These are phyloP conservation scores for Ceramica pisi DNA, from an alignment of 2,888 invertebrate species.

Conservation along the genomic window DNA sequence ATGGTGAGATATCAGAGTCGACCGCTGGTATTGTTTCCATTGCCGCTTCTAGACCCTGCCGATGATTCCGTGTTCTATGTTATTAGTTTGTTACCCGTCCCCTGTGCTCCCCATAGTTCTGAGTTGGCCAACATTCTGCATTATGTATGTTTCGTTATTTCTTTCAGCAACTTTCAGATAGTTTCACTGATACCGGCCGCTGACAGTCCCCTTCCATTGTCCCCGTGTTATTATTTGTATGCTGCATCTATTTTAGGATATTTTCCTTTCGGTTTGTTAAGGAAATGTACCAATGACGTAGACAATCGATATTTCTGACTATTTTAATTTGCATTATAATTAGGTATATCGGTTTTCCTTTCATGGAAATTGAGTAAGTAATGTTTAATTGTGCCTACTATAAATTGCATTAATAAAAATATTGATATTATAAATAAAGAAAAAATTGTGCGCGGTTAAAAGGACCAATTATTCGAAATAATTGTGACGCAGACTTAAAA, in stretches of 20 bases:
- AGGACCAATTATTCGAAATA: neutral
- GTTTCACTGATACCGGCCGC: conserved; percentile 43
- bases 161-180: conserved; percentile 52
- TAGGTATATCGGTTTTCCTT: neutral
- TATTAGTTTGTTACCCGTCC: conserved; percentile 18
- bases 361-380: neutral
- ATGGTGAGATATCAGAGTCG: too few species aligned
- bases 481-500: conserved; percentile 23
- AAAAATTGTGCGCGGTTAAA: neutral
- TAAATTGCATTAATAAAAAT: neutral
- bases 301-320: neutral
- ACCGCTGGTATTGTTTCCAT: neutral
- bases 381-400: neutral
- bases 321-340: neutral
- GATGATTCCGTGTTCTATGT: neutral
- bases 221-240: conserved; percentile 39
- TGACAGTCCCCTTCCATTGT: conserved; percentile 44
- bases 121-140: conserved; percentile 58
- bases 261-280: conserved; percentile 4
- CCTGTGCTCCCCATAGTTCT: conserved; percentile 28
- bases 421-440: neutral
- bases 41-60: neutral
- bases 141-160: conserved; percentile 58
- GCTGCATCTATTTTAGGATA: conserved; percentile 6
- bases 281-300: neutral